These are phyloP conservation scores for Neodiprion fabricii DNA, from an alignment of 1,140 invertebrate genomes.

Conservation along the genomic window DNA sequence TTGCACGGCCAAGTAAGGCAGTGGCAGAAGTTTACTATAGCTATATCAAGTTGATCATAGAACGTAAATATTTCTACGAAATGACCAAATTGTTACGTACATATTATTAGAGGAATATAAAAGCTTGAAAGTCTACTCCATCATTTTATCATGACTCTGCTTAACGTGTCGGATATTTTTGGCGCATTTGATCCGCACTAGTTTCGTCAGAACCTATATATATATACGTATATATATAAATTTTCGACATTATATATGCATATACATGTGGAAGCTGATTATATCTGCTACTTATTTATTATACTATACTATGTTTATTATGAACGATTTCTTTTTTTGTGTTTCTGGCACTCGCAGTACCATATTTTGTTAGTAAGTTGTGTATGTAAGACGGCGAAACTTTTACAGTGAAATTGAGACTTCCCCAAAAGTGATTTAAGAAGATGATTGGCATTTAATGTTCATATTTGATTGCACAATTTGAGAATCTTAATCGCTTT, in stretches of 20 bases:
- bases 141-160: conserved; percentile 17
- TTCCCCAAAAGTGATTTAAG: no score
- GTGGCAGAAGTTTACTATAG: no score
- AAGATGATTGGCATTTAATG: no score
- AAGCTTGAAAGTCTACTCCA: conserved; percentile 19
- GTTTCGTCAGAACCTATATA: conserved; percentile 35
- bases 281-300: conserved; percentile 55
- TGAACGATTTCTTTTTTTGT: background rate
- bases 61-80: background rate
- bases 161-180: conserved; percentile 2
- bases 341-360: no score
- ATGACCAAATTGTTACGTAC: conserved; percentile 33
- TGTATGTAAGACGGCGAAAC: no score
- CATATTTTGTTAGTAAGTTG: no score
- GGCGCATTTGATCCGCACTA: conserved; percentile 36
- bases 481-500: no score
- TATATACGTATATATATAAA: conserved; percentile 22
- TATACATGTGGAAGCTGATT: conserved; percentile 18
- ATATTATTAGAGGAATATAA: conserved; percentile 8
- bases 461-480: no score
- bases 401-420: no score
- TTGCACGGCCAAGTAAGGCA: no score
- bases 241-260: background rate
- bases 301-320: conserved; percentile 34
- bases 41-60: no score